Conservation (phyloP, 2,797 vertebrate species). For the Spinibarbus caldwelli region DNA sequence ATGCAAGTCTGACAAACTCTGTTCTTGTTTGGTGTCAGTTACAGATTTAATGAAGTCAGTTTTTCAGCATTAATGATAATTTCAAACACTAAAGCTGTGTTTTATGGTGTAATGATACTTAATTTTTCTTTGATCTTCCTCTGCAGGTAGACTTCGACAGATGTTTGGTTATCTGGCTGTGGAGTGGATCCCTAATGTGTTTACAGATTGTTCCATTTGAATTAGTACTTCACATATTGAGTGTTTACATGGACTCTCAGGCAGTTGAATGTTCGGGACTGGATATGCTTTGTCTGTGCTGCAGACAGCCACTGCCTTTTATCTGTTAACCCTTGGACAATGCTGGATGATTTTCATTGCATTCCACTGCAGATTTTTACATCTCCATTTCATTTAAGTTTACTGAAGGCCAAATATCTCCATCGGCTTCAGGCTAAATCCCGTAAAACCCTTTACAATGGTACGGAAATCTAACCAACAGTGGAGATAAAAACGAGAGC, state of each 20-base stretch:
- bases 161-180: not conserved
- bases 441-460: not conserved
- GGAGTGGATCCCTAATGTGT: not conserved
- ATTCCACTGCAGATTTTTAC: not conserved
- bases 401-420: not conserved
- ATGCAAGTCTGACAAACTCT: not conserved
- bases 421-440: not conserved
- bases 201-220: slow-evolving; percentile 20
- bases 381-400: not conserved
- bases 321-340: not conserved
- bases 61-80: not conserved
- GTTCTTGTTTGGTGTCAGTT: not conserved
- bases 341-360: not conserved
- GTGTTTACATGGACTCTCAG: slow-evolving; percentile 29
- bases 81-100: not conserved
- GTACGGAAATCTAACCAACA: not conserved
- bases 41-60: not conserved
- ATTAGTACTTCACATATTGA: slow-evolving; percentile 12
- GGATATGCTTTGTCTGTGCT: slow-evolving; percentile 10
- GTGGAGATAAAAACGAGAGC: not conserved
- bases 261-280: slow-evolving; percentile 27
- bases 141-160: slow-evolving; percentile 24
- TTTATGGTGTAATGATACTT: not conserved
- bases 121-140: not conserved
- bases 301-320: slow-evolving; percentile 26